Evolutionary conservation across 2,113 vertebrate genomes (phyloP), one percentile per base, ranked within the genome.

Genomic region (Megaceryle maxima): DNA sequence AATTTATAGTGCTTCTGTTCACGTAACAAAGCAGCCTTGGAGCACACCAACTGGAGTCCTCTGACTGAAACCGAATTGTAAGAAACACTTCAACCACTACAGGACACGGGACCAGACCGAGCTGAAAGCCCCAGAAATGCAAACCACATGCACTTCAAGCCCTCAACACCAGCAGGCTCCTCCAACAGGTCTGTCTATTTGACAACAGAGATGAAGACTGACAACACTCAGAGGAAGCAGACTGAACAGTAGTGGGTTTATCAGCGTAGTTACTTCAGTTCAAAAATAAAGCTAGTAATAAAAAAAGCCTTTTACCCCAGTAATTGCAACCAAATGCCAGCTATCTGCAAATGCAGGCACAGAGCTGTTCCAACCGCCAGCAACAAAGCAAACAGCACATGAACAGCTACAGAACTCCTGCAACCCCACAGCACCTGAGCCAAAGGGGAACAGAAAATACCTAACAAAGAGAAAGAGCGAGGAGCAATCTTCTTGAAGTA

Each of bases 61-160:
- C 35, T 2, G 19, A 6, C n/a, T 6, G n/a, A 28, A 31, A 24
- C 50, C 2, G 2, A 14, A 6, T 59, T 41, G 55, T 35, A 8
- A 24, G 55, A 53, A 50, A 50, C n/a, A 19, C 57, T 57, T 46
- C 51, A 70, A 1, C 21, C n/a, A 5, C 39, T 9, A 5, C 24
- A 25, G 48, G 44, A 18, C 14, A 33, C 0, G 0, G 80, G 41
- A 18, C 21, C 41, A 59, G 8, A 4, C 1, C 1, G 46, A 19
- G 37, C 11, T 5, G 10, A 19, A 46, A 12, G 12, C 43, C 35
- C 59, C 55, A 33, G 64, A 31, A 37, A 26, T 1, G 6, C 41
- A 20, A 17, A 35, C 46, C 15, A 14, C 51, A 26, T 2, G 26
- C 6, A 41, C 46, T n/a, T 5, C 21, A 4, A 39, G 33, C 11